Base-by-base conservation (phyloP, 2,113 vertebrate species). In the Sebastes schlegelii region DNA sequence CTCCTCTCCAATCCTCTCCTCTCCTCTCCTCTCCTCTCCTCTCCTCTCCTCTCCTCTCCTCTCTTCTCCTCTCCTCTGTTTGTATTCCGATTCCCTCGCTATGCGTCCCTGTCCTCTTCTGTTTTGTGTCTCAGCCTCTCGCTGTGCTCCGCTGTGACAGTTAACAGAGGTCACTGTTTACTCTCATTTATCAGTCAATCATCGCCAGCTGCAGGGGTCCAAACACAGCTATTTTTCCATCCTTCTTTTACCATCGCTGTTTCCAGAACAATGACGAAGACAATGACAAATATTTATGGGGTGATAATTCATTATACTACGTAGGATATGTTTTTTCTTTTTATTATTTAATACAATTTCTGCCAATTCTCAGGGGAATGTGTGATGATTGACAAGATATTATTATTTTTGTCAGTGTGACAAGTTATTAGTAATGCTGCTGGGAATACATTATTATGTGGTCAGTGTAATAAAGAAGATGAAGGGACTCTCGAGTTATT, bases 121-220 rank as follows among this genome's bases (percentile, higher is more conserved):
- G 90, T 90, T 83, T 75, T 45, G 72, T 65, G 72, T 82, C 88
- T 91, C 87, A 64, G 64, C 85, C 55, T 66, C 45, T 74, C 79
- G 68, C 77, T 2, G 19, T 90, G 91, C 86, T 86, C 82, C 8
- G 90, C 82, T 88, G 90, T 95, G 94, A 96, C 95, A 95, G 92
- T 85, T 90, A 94, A 86, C 94, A 95, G 93, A 95, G 90, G 93
- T 93, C 91, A 92, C 92, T 93, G 93, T 94, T 95, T 95, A 91
- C 90, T 92, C 91, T 92, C 92, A 90, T 95, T 95, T 94, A 93
- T 93, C 84, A 91, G 91, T 93, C 93, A 93, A 94, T 95, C 93
- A 92, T 87, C 77, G 65, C 14, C 76, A 48, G 79, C 92, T 88
- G 77, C 79, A 61, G 91, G 92, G 75, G 66, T 83, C 85, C 90